Evolutionary conservation across 2,113 vertebrate species (phyloP).

Genomic region (Psittacula cyanocephala): DNA sequence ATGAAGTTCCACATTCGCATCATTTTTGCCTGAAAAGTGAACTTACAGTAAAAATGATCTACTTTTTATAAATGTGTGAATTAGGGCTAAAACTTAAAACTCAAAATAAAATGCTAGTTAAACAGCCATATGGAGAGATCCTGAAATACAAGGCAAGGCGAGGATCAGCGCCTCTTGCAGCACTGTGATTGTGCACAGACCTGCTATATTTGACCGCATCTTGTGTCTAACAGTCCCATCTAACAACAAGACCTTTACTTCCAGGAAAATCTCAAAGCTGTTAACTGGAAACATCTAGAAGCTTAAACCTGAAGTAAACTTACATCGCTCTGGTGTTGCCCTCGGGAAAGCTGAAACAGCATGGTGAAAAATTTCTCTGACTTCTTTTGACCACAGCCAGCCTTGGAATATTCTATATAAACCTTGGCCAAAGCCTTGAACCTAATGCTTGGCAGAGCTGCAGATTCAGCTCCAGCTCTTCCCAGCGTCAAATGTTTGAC

Average conservation of each 20-base stretch:
- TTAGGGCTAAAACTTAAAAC: background rate
- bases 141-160: background rate
- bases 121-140: background rate
- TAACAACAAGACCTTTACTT: background rate
- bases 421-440: background rate
- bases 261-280: background rate
- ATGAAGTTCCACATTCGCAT: background rate
- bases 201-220: background rate
- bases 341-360: background rate
- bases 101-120: background rate
- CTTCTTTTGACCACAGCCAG: background rate
- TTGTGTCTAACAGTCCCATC: background rate
- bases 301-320: background rate
- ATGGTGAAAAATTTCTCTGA: background rate
- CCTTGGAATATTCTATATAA: background rate
- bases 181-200: background rate
- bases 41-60: background rate
- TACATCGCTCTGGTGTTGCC: background rate
- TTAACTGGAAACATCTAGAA: background rate
- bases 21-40: background rate
- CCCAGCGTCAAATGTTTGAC: background rate
- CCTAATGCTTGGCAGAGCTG: rapidly evolving
- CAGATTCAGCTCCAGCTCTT: background rate
- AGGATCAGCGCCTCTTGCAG: background rate
- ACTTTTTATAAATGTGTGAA: background rate